Evolutionary conservation across 2,797 vertebrate genomes (phyloP).

Genomic region (Chromobotia macracanthus): DNA sequence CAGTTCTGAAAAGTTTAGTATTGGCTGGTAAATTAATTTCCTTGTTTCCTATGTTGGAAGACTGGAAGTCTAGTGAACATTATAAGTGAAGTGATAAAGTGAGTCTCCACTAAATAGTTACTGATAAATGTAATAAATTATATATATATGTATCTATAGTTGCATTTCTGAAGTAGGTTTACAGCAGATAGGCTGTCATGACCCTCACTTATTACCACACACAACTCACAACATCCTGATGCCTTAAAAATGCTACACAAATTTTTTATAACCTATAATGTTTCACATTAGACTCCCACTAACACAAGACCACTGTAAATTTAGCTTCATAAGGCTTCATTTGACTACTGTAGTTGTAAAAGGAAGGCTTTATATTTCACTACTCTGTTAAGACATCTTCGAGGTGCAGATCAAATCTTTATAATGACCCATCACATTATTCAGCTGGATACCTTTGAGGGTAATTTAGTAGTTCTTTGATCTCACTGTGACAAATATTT

Average conservation of each 20-base stretch:
- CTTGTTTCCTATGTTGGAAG: background rate
- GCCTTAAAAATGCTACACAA: too few relatives aligned
- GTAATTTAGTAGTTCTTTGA: conserved; percentile 76
- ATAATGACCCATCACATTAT: conserved; percentile 32
- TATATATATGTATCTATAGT: too few relatives aligned
- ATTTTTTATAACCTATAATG: too few relatives aligned
- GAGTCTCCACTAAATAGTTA: too few relatives aligned
- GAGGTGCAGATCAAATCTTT: conserved; percentile 34
- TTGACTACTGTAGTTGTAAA: conserved; percentile 23
- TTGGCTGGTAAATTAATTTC: background rate
- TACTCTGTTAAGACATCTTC: conserved; percentile 12
- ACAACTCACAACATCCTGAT: too few relatives aligned
- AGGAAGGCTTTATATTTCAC: conserved; percentile 35
- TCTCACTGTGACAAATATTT: conserved; percentile 66
- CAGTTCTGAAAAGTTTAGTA: background rate
- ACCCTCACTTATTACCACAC: too few relatives aligned
- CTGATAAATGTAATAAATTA: too few relatives aligned
- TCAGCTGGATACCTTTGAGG: conserved; percentile 75
- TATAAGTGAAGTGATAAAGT: too few relatives aligned
- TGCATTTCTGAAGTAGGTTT: too few relatives aligned
- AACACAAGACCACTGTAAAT: conserved; percentile 10
- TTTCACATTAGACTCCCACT: background rate
- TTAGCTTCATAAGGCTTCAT: background rate
- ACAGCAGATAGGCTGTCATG: too few relatives aligned
- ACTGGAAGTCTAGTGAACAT: too few relatives aligned